Evolutionary conservation across 1,140 invertebrate species (phyloP).

Genomic region (Cardiocondyla obscurior): DNA sequence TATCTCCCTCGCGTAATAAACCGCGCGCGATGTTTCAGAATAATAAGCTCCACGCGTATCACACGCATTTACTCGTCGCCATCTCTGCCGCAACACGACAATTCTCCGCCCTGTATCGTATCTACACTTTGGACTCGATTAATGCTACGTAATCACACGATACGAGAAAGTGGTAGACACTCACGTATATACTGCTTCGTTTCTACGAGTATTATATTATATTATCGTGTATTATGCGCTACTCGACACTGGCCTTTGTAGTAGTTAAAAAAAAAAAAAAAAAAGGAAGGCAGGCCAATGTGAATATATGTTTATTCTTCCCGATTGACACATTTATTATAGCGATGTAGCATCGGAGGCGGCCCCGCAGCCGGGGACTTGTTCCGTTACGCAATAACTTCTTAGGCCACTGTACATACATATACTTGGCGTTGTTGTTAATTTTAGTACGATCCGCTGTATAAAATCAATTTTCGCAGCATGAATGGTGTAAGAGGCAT

Average conservation of each 20-base stretch:
- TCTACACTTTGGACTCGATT: conserved; percentile 47
- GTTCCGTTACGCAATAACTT: conserved; percentile 44
- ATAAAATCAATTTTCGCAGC: conserved; percentile 65
- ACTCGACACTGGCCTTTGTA: conserved; percentile 77
- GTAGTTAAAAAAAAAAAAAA: too few relatives aligned
- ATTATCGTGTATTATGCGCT: conserved; percentile 59
- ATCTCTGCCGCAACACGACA: conserved; percentile 57
- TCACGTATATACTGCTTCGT: conserved; percentile 30
- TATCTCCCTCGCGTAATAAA: not conserved
- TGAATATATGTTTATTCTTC: conserved; percentile 17
- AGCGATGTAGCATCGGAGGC: conserved; percentile 30
- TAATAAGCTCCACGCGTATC: conserved; percentile 55
- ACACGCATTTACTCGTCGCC: conserved; percentile 52
- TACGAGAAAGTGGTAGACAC: conserved; percentile 43
- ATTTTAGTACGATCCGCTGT: conserved; percentile 64
- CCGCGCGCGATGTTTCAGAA: conserved; percentile 15
- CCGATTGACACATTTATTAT: conserved; percentile 42
- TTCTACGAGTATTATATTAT: conserved; percentile 45
- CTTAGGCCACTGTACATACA: conserved; percentile 46
- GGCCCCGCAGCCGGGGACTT: conserved; percentile 24
- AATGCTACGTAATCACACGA: conserved; percentile 58
- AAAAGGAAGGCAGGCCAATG: conserved; percentile 59
- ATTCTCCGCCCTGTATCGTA: conserved; percentile 48
- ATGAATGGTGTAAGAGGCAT: conserved; percentile 66
- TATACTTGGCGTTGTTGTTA: conserved; percentile 59